A percentile compares a stretch with the other conserved stretches of the same genome.
Evolutionary conservation across 2,113 vertebrate genomes (phyloP).

Genomic region (Sylvilagus bachmani): DNA sequence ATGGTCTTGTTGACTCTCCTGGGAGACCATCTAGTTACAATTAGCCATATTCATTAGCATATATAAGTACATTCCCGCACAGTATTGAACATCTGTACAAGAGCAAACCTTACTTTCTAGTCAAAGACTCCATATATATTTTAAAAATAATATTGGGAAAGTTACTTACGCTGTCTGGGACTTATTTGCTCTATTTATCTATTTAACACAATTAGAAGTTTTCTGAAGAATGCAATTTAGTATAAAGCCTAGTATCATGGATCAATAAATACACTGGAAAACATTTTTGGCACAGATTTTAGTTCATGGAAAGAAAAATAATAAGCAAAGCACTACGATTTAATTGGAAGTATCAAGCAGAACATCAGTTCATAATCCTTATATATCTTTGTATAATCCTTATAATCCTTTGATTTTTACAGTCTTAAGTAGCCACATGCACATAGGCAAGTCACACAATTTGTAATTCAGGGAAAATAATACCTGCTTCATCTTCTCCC

Average conservation of each 20-base stretch:
- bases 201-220: conserved; percentile 36
- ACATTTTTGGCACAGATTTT: conserved; percentile 21
- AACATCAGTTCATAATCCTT: background rate
- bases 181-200: conserved; percentile 4
- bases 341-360: conserved; percentile 27
- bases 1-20: background rate
- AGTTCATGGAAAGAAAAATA: conserved; percentile 9
- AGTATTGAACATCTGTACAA: background rate
- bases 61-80: background rate
- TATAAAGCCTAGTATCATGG: background rate
- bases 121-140: background rate
- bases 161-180: background rate
- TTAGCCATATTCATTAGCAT: background rate
- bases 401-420: background rate
- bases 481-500: background rate
- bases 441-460: conserved; percentile 35
- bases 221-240: background rate
- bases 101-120: background rate
- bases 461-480: conserved; percentile 27
- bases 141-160: background rate
- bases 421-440: conserved; percentile 10
- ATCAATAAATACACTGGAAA: background rate
- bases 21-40: background rate
- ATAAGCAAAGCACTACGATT: background rate
- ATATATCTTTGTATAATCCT: background rate